These are phyloP conservation scores for Psilanteris sp. DNA, from an alignment of 1,140 invertebrate genomes.

Conservation along the genomic window DNA sequence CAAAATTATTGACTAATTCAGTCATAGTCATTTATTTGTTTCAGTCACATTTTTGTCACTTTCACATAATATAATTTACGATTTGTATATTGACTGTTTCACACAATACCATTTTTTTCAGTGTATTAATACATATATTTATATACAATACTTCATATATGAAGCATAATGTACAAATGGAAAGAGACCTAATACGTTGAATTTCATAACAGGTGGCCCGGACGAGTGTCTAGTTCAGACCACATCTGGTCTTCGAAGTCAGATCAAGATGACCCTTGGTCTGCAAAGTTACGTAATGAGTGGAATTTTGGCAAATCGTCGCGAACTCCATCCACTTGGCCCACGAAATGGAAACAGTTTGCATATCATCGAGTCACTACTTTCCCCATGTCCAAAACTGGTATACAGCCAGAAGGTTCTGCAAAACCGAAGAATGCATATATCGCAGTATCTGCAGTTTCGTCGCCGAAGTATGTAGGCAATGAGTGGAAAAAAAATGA, in stretches of 20 bases:
- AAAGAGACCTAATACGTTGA: too few species aligned
- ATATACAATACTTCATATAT: too few species aligned
- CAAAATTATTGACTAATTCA: too few species aligned
- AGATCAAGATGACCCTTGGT: conserved; percentile 51
- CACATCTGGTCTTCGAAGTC: conserved; percentile 60
- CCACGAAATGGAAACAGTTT: conserved; percentile 74
- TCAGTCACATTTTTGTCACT: too few species aligned
- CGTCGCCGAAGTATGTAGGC: conserved; percentile 66
- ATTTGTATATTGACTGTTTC: too few species aligned
- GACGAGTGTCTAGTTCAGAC: conserved; percentile 23
- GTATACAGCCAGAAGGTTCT: conserved; percentile 57
- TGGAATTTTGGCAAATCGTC: conserved; percentile 66
- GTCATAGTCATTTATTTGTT: too few species aligned
- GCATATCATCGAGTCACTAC: conserved; percentile 73
- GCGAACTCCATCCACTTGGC: conserved; percentile 65
- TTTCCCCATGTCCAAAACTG: conserved; percentile 66
- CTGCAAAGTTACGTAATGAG: conserved; percentile 64
- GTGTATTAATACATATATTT: too few species aligned
- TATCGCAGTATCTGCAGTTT: conserved; percentile 73
- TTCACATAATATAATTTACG: too few species aligned
- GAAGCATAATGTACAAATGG: too few species aligned
- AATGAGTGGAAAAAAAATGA: conserved; percentile 75
- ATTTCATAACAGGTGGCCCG: conserved; percentile 62
- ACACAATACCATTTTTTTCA: too few species aligned
- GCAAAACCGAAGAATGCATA: conserved; percentile 70